Percentiles rank a stretch among this genome's conserved stretches.
phyloP scores from a whole-genome alignment of 2,113 vertebrate species.

The Indri indri region DNA sequence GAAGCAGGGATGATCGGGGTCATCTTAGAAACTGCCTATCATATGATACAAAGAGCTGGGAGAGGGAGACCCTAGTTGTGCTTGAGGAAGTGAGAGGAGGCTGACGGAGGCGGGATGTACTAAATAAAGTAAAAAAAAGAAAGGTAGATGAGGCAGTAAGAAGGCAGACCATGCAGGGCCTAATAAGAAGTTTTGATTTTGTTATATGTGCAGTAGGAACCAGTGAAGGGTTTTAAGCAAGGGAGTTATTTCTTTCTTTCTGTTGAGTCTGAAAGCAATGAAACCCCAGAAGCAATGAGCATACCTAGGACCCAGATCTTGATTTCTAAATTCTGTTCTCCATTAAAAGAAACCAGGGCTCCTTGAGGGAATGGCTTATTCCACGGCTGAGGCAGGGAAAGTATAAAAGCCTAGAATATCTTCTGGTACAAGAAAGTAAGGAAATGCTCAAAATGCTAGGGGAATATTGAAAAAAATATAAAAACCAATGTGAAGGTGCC shows the following conservation, averaged over 20 bases:
- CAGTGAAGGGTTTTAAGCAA: background rate
- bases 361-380: background rate
- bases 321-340: background rate
- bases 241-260: background rate
- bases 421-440: background rate
- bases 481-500: background rate
- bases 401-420: background rate
- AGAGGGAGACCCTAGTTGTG: background rate
- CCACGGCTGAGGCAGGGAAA: background rate
- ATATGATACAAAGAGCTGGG: background rate
- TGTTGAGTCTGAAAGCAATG: background rate
- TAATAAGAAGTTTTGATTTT: background rate
- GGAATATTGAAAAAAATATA: background rate
- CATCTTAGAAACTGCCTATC: background rate
- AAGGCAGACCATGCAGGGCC: background rate
- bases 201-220: background rate
- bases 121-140: background rate
- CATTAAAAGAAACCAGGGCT: background rate
- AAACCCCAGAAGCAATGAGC: background rate
- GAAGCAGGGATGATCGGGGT: background rate
- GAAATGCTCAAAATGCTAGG: background rate
- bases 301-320: background rate
- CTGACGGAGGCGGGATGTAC: background rate
- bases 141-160: background rate
- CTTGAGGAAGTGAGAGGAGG: background rate